Percentiles rank a stretch among this genome's conserved stretches.
Conservation (phyloP, 1,140 invertebrate species). For the Whitmania pigra region DNA sequence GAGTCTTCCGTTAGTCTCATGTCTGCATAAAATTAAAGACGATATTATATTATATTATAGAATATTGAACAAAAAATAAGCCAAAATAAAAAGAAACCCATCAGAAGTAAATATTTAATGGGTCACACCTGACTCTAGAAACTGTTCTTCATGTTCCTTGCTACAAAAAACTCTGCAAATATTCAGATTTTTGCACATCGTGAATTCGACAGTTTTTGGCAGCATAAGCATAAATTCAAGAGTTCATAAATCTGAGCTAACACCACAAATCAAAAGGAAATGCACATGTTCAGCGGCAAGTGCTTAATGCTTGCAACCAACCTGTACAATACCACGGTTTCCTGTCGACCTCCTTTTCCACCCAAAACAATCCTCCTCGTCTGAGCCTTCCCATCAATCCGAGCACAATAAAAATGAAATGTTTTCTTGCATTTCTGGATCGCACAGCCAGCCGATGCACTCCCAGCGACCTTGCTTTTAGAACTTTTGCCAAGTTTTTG, state of each 20-base stretch:
- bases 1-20: neutral
- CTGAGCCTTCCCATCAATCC: conserved; percentile 20
- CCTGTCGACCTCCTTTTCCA: neutral
- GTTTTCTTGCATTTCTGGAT: conserved; percentile 28
- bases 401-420: conserved; percentile 30
- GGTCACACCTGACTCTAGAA: neutral
- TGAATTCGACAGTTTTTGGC: neutral
- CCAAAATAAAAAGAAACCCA: neutral
- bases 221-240: neutral
- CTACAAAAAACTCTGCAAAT: conserved; percentile 15
- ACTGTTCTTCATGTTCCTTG: conserved; percentile 8
- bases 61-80: neutral
- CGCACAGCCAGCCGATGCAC: conserved; percentile 31
- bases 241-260: neutral
- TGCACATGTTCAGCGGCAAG: neutral
- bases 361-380: conserved; percentile 27
- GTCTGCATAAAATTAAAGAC: neutral
- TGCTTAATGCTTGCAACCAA: neutral
- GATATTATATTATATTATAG: too few species aligned
- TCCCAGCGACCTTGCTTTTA: conserved; percentile 22
- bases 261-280: neutral
- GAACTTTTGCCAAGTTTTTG: conserved; percentile 16
- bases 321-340: neutral
- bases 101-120: neutral
- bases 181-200: neutral